phyloP scores from a whole-genome alignment of 2,888 invertebrate species.

The Caenorhabditis sp. region DNA sequence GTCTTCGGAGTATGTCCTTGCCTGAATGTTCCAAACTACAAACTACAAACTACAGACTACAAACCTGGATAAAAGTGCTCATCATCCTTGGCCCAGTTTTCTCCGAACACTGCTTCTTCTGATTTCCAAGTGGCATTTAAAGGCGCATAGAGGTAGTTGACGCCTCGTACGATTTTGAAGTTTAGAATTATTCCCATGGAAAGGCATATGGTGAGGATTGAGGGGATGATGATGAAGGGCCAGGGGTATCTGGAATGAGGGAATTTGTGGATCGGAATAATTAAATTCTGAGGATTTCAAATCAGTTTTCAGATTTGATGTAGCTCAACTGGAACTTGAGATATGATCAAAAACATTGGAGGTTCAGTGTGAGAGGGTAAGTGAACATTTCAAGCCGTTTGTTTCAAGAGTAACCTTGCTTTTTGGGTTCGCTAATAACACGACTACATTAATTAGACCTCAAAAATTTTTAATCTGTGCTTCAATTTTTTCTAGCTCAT shows the following conservation, averaged over 20 bases:
- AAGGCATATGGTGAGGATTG: slow-evolving; percentile 69
- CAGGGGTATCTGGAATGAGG: slow-evolving; percentile 70
- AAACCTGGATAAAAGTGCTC: slow-evolving; percentile 72
- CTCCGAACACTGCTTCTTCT: slow-evolving; percentile 77
- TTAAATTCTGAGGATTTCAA: too few relatives aligned
- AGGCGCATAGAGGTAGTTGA: slow-evolving; percentile 78
- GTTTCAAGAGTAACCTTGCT: too few relatives aligned
- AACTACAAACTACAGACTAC: background rate
- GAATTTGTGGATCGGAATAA: background rate
- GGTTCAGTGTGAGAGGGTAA: too few relatives aligned
- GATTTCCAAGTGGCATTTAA: slow-evolving; percentile 77
- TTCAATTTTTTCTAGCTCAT: too few relatives aligned
- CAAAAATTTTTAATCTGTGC: too few relatives aligned
- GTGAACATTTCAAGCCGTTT: too few relatives aligned
- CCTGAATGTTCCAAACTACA: slow-evolving; percentile 55
- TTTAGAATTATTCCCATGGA: slow-evolving; percentile 74
- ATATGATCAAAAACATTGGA: too few relatives aligned
- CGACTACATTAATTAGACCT: too few relatives aligned
- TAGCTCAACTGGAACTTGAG: too few relatives aligned
- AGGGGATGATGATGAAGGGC: slow-evolving; percentile 78
- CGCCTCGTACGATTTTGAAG: slow-evolving; percentile 74
- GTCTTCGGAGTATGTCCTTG: slow-evolving; percentile 77
- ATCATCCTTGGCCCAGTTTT: slow-evolving; percentile 77
- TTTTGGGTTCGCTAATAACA: too few relatives aligned
- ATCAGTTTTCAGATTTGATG: too few relatives aligned